Evolutionary conservation across 2,888 invertebrate species (phyloP).

Genomic region (Temnothorax unifasciatus): DNA sequence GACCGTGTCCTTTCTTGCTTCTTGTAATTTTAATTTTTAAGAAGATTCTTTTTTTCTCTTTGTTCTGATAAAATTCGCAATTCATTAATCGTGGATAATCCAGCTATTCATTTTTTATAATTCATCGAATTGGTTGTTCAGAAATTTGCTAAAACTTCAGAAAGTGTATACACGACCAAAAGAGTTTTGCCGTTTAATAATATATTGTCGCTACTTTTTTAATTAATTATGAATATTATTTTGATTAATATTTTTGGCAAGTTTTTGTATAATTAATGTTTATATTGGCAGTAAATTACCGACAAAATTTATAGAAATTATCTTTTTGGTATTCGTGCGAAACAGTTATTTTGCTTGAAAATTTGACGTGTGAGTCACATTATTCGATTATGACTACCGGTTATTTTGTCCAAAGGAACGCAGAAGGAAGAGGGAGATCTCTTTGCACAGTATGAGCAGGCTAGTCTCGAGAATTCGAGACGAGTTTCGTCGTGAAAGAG

Average conservation of each 20-base stretch:
- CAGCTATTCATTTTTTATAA: slow-evolving; percentile 51
- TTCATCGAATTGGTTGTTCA: slow-evolving; percentile 28
- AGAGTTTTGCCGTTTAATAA: slow-evolving; percentile 1
- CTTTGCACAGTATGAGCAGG: slow-evolving; percentile 61
- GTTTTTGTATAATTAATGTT: neutral
- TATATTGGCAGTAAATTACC: neutral
- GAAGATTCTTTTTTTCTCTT: neutral
- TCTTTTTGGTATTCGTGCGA: neutral
- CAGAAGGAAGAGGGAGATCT: slow-evolving; percentile 40
- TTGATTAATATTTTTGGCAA: neutral
- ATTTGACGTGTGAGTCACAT: neutral
- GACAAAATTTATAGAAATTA: neutral
- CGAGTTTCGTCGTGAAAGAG: slow-evolving; percentile 75
- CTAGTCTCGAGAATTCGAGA: slow-evolving; percentile 73
- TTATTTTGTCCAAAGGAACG: slow-evolving; percentile 61
- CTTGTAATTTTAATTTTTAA: neutral
- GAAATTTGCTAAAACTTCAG: slow-evolving; percentile 27
- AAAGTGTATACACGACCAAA: neutral
- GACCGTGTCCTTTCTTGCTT: neutral
- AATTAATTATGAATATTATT: slow-evolving; percentile 4
- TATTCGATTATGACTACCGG: slow-evolving; percentile 27
- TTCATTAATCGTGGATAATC: slow-evolving; percentile 50
- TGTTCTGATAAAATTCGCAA: neutral
- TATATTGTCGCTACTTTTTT: neutral
- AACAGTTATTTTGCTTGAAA: neutral